These are phyloP conservation scores for Hylomyscus alleni DNA, from an alignment of 2,797 vertebrate genomes.

Conservation along the genomic window DNA sequence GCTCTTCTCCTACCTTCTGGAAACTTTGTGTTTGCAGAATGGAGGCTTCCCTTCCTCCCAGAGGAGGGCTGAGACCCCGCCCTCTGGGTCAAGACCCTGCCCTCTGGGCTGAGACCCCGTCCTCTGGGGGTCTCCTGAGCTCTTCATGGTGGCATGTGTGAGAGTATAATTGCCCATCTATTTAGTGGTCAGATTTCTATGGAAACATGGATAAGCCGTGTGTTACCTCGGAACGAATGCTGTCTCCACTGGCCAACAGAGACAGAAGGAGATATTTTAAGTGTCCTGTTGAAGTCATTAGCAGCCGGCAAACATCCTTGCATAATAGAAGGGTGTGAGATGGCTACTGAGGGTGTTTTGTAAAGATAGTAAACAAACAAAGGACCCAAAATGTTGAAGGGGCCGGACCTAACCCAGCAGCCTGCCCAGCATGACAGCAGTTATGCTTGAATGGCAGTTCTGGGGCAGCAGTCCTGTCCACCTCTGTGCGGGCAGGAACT, in stretches of 20 bases:
- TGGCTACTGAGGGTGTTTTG: not conserved
- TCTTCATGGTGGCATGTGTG: not conserved
- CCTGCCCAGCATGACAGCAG: rapidly evolving
- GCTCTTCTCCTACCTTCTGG: not conserved
- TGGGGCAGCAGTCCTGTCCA: not conserved
- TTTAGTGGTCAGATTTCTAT: not conserved
- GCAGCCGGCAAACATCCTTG: not conserved
- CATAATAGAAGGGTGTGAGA: no score
- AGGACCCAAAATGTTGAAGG: not conserved
- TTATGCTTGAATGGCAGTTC: not conserved
- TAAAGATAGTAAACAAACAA: not conserved
- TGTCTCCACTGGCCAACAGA: not conserved
- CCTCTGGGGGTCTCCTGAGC: not conserved
- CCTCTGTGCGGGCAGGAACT: not conserved
- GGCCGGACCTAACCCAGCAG: not conserved
- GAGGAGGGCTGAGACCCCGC: not conserved
- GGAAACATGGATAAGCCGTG: not conserved
- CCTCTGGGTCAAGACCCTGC: rapidly evolving
- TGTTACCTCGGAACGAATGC: not conserved
- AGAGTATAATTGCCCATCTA: no score
- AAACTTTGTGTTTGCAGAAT: not conserved
- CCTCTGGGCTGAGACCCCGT: not conserved
- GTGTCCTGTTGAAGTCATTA: not conserved
- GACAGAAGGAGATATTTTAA: not conserved
- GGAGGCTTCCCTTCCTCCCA: not conserved